Evolutionary conservation across 2,888 invertebrate species (phyloP).

Genomic region (Leptopilina drosophilae): DNA sequence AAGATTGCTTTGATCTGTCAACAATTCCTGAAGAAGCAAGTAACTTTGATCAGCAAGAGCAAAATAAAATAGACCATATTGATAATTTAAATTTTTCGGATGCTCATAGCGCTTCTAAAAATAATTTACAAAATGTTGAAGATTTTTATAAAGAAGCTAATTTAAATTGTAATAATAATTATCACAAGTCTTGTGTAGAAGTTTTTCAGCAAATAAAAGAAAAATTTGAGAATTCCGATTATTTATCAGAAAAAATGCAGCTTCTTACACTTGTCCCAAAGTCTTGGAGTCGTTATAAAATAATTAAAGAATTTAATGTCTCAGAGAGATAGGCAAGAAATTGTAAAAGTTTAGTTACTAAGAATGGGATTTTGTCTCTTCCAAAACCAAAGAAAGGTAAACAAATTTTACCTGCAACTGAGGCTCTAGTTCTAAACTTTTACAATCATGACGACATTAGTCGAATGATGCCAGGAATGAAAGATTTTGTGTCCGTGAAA

Average conservation of each 20-base stretch:
- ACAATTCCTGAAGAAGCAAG: too few species aligned
- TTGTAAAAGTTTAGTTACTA: background rate
- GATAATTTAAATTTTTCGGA: too few species aligned
- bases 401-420: background rate
- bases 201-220: background rate
- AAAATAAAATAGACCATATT: too few species aligned
- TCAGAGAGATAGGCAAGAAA: background rate
- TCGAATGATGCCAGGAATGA: background rate
- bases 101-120: too few species aligned
- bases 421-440: background rate
- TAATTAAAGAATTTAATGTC: background rate
- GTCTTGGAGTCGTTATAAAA: background rate
- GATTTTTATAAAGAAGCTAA: too few species aligned
- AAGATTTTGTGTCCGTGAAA: background rate
- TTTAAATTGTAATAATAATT: too few species aligned
- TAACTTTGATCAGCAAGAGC: too few species aligned
- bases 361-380: constrained; percentile 4
- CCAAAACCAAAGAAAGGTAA: background rate
- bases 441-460: background rate
- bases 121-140: too few species aligned
- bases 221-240: constrained; percentile 8
- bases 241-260: background rate
- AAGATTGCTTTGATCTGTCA: too few species aligned
- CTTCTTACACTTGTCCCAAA: constrained; percentile 23
- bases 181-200: too few species aligned